Evolutionary conservation across 2,888 invertebrate genomes (phyloP), one percentile per base, ranked within the genome.

Genomic region (Acleris sparsana): DNA sequence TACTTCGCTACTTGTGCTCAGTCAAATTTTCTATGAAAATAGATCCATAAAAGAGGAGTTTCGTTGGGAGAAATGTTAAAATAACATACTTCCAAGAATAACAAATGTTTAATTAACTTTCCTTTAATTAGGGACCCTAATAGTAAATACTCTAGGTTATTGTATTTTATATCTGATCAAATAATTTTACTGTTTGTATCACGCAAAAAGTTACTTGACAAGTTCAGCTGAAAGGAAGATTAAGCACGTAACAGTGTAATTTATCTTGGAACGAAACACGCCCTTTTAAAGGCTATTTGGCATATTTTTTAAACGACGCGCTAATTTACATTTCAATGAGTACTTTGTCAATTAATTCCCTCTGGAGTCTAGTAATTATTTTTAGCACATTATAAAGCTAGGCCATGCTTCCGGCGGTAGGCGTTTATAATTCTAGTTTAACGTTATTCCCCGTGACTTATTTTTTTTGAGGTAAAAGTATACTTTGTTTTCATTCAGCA

Each of bases 241-340:
- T 57, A 46, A 29, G 48, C 57, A 48, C 57, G 57, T 44, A 33
- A 13, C 25, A 13, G 13, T 6, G 9, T 16, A 48, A 58, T 59
- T 51, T 51, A 59, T 59, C 49, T 59, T 39, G 20, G 18, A 51
- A 18, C 17, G 51, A 59, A 39, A 48, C 59, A 51, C 22, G 51
- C 39, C 49, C 48, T 46, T 44, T 20, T 29, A 46, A 58, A 49
- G 33, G 39, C 39, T 39, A 18, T 39, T 48, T 39, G 20, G 33
- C 33, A 33, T 6, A 22, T 33, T 39, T 59, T 29, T 59, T 49
- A 49, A 59, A 48, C 39, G 39, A 39, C 33, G 18, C 17, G 18
- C 33, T 39, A 59, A 49, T 49, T 59, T 49, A 20, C 48, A 58
- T 58, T 58, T 58, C 49, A 58, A 58, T 48, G 48, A 58, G 46